phyloP scores from a whole-genome alignment of 2,113 vertebrate species.

The Dicentrarchus labrax region DNA sequence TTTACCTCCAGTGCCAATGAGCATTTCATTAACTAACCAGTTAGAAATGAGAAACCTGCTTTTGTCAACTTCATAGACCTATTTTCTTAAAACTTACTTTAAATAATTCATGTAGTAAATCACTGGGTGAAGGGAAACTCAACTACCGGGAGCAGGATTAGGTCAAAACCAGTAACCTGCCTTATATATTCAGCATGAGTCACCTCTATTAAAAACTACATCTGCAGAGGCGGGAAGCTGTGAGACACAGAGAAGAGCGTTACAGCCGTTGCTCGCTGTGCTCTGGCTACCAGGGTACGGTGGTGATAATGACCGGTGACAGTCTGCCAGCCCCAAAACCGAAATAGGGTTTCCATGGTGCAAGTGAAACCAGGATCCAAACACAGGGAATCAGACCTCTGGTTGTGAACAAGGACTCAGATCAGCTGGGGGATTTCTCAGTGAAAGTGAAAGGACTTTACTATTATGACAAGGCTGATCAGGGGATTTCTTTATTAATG shows the following conservation, averaged over 20 bases:
- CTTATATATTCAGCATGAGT: slow-evolving; percentile 43
- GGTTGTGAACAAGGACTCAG: slow-evolving; percentile 9
- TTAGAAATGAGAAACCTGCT: no score
- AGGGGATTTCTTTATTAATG: not conserved
- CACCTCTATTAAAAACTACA: slow-evolving; percentile 45
- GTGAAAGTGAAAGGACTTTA: slow-evolving; percentile 30
- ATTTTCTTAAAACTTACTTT: no score
- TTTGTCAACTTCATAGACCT: no score
- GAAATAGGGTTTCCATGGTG: slow-evolving; percentile 64
- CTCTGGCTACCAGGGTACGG: slow-evolving; percentile 28
- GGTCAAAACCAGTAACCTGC: slow-evolving; percentile 40
- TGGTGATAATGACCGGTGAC: slow-evolving; percentile 61
- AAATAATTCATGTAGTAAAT: not conserved
- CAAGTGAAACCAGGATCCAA: slow-evolving; percentile 48
- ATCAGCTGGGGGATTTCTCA: slow-evolving; percentile 6
- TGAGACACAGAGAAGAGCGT: slow-evolving; percentile 20
- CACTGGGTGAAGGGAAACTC: not conserved
- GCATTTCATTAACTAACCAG: not conserved
- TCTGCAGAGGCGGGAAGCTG: slow-evolving; percentile 25
- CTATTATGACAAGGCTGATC: not conserved
- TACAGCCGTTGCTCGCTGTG: slow-evolving; percentile 15
- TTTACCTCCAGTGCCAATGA: not conserved
- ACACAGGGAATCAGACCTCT: slow-evolving; percentile 31
- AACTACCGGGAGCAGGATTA: slow-evolving; percentile 41
- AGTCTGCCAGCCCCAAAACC: slow-evolving; percentile 61